Evolutionary conservation across 1,140 invertebrate genomes (phyloP), one percentile per base, ranked within the genome.

Genomic region (Carposina sasakii): DNA sequence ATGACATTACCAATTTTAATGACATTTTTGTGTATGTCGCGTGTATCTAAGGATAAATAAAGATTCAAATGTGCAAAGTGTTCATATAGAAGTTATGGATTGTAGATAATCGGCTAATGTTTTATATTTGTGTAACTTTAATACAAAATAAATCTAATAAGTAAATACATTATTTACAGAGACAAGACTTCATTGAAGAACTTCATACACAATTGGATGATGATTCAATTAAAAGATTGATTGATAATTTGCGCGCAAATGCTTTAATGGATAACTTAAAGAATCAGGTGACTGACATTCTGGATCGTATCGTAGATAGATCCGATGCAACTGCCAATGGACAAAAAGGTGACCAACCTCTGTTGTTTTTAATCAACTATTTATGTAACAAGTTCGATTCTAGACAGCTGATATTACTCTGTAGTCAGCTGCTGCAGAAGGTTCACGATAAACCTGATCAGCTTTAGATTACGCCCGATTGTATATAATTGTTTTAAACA

Each of bases 361-460:
- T 76, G 20, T 57, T 52, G 8, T 54, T 67, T 26, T 34, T 81
- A 30, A 50, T 57, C 45, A 53, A 71, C 37, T 71, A 67, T 57
- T 44, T 77, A 15, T 53, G 44, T 16, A 51, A 67, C 1, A 68
- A 43, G 20, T 77, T 72, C 49, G 60, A 64, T 26, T 37, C 60
- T 15, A 73, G 63, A 50, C 67, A 77, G 45, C 56, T 79, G 23
- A 59, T 77, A 48, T 39, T 68, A 23, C 71, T 79, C 19, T 79
- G 76, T 60, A 77, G 67, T 55, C 54, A 77, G 8, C 42, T 82
- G 30, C 60, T 82, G 49, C 63, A 62, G 33, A 70, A 60, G 31
- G 48, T 68, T 17, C 56, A 71, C 48, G 59, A 71, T 22, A 67
- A 64, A 33, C 42, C 54, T 17, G 23, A 39, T 10, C 45, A 50